A percentile compares a stretch with the other conserved stretches of the same genome.
These are phyloP conservation scores for Mystacornis crossleyi DNA, from an alignment of 2,113 vertebrate genomes.

Conservation along the genomic window DNA sequence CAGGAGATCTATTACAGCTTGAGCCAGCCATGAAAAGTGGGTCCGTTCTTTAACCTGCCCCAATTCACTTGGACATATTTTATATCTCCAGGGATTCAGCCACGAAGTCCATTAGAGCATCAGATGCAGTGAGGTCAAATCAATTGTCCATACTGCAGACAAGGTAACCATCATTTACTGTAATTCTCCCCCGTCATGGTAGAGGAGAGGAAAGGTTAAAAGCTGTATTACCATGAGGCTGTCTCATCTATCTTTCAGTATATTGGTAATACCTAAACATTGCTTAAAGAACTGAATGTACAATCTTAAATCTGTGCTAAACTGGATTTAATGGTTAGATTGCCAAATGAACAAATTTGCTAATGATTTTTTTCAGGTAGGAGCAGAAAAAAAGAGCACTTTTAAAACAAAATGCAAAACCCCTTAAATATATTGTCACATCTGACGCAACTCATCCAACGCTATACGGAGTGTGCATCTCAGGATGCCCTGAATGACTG, in stretches of 20 bases:
- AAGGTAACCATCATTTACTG: conserved; percentile 88
- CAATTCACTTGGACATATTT: conserved; percentile 77
- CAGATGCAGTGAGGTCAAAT: conserved; percentile 85
- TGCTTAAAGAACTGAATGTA: conserved; percentile 52
- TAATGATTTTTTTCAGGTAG: background rate
- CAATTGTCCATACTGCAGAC: conserved; percentile 82
- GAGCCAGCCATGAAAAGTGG: conserved; percentile 59
- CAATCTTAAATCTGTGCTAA: conserved; percentile 10
- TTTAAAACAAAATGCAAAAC: background rate
- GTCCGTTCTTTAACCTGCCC: conserved; percentile 73
- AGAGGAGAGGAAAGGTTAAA: conserved; percentile 91
- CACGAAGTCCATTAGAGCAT: conserved; percentile 84
- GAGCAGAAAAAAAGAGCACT: background rate
- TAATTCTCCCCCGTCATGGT: conserved; percentile 85
- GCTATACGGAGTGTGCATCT: background rate
- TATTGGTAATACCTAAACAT: conserved; percentile 72
- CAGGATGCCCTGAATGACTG: background rate
- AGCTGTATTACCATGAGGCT: conserved; percentile 72
- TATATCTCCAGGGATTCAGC: conserved; percentile 79
- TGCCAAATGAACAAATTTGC: background rate
- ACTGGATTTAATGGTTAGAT: background rate
- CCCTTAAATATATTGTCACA: background rate
- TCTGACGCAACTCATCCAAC: background rate
- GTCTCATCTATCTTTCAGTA: conserved; percentile 79
- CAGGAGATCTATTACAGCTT: conserved; percentile 61